Evolutionary conservation across 2,888 invertebrate species (phyloP).

Genomic region (Microctonus hyperodae): DNA sequence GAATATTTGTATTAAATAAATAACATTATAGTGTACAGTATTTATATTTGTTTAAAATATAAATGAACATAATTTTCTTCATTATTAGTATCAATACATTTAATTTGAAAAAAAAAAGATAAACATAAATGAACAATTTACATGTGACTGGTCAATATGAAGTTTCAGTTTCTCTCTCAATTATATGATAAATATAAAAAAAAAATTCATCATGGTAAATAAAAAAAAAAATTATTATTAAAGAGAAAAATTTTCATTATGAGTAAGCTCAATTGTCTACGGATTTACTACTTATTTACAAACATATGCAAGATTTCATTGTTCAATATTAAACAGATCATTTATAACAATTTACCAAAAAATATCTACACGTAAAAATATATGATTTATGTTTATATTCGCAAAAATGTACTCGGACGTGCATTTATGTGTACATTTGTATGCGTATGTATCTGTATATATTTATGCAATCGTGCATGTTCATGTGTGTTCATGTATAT

Average conservation of each 20-base stretch:
- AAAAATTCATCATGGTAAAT: background rate
- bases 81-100: no score
- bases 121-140: background rate
- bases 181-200: background rate
- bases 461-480: no score
- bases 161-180: background rate
- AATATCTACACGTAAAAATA: conserved; percentile 61
- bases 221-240: background rate
- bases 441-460: no score
- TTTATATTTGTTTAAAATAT: no score
- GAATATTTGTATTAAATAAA: no score
- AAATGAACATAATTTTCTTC: no score
- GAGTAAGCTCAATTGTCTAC: conserved; percentile 29
- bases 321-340: conserved; percentile 35
- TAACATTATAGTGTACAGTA: no score
- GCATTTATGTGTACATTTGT: no score
- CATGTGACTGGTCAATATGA: background rate
- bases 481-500: no score
- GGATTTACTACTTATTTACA: conserved; percentile 34
- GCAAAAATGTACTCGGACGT: conserved; percentile 32
- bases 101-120: background rate
- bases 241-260: conserved; percentile 21
- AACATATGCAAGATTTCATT: conserved; percentile 25
- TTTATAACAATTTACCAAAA: conserved; percentile 57
- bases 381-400: conserved; percentile 42